These are phyloP conservation scores for Megathymus violae DNA, from an alignment of 1,140 invertebrate genomes.

Conservation along the genomic window DNA sequence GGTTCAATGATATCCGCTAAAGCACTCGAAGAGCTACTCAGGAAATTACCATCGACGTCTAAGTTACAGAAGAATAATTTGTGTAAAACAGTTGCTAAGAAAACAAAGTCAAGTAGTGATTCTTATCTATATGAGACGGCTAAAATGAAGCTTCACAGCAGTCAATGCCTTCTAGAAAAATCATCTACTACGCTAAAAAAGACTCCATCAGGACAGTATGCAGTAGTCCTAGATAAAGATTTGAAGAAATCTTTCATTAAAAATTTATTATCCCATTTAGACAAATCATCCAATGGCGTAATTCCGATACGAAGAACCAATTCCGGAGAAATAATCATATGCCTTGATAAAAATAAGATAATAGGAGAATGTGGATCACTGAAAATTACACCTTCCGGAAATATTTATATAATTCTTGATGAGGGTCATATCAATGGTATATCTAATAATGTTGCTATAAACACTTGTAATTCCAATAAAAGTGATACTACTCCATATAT, in stretches of 20 bases:
- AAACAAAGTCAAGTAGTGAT: conserved; percentile 46
- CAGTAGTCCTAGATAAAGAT: conserved; percentile 51
- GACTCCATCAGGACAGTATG: conserved; percentile 48
- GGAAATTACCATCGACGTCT: conserved; percentile 33
- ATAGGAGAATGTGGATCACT: conserved; percentile 44
- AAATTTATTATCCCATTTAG: conserved; percentile 48
- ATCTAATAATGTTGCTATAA: conserved; percentile 19
- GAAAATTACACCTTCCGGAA: conserved; percentile 56
- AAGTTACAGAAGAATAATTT: conserved; percentile 25
- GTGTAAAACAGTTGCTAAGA: conserved; percentile 20
- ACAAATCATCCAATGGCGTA: conserved; percentile 35
- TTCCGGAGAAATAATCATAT: conserved; percentile 50
- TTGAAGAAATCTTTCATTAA: conserved; percentile 52
- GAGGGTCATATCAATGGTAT: conserved; percentile 37
- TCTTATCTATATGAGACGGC: conserved; percentile 47
- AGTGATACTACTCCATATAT: conserved; percentile 25
- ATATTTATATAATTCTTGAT: conserved; percentile 50
- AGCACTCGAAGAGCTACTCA: conserved; percentile 34
- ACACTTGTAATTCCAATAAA: conserved; percentile 23
- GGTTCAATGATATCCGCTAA: conserved; percentile 33
- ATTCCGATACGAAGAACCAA: conserved; percentile 50
- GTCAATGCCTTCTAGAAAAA: conserved; percentile 34
- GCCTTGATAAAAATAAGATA: conserved; percentile 39
- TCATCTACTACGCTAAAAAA: conserved; percentile 44
- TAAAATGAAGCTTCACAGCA: conserved; percentile 40